Conservation (phyloP, 2,797 vertebrate genomes). For the Pelodytes ibericus region DNA sequence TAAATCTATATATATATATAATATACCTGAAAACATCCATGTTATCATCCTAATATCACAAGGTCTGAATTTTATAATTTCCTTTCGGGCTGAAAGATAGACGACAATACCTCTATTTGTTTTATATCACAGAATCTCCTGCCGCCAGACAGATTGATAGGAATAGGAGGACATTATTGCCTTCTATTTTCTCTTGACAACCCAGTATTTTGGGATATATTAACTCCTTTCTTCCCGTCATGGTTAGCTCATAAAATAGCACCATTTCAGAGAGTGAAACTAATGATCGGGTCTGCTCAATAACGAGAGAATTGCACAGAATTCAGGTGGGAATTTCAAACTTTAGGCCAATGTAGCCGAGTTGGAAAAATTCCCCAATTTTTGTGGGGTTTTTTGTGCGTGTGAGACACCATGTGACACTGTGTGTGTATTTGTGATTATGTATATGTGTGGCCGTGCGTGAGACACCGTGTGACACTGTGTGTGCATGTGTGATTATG, state of each 20-base stretch:
- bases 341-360: too few relatives aligned
- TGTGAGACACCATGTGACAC: too few relatives aligned
- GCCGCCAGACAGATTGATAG: constrained; percentile 40
- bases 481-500: too few relatives aligned
- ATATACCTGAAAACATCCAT: constrained; percentile 63
- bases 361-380: too few relatives aligned
- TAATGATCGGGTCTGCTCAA: too few relatives aligned
- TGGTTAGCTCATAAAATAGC: background rate
- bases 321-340: too few relatives aligned
- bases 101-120: constrained; percentile 39
- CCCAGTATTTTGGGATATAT: constrained; percentile 8
- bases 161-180: constrained; percentile 29
- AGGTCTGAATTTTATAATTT: constrained; percentile 59
- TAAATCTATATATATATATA: too few relatives aligned
- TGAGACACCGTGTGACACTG: too few relatives aligned
- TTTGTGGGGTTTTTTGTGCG: too few relatives aligned
- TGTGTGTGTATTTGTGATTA: too few relatives aligned
- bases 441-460: too few relatives aligned
- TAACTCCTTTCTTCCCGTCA: constrained; percentile 12
- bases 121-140: constrained; percentile 38
- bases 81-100: constrained; percentile 65
- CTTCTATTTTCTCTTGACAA: constrained; percentile 48
- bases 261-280: background rate
- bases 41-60: constrained; percentile 68
- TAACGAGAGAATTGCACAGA: too few relatives aligned